Conservation (phyloP, 30 jellyfish, hydroid and myxozoan species). For the Nemopilema nomurai region DNA sequence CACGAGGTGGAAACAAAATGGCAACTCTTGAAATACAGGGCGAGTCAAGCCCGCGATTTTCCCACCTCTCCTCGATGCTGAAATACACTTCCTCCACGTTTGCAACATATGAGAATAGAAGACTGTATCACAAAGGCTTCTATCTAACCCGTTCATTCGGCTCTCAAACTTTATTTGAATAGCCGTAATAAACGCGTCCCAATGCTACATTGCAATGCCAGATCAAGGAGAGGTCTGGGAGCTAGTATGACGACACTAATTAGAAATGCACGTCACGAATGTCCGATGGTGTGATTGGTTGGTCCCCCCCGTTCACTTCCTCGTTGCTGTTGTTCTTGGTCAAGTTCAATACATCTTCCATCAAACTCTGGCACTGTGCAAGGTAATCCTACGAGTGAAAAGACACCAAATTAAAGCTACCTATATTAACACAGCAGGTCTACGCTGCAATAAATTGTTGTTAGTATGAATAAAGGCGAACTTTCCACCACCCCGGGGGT, state of each 20-base stretch:
- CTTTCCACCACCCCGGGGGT: too few species aligned
- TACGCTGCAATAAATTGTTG: background rate
- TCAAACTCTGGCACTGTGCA: slow-evolving; percentile 80
- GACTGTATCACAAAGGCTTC: background rate
- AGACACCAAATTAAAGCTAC: background rate
- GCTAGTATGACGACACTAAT: slow-evolving; percentile 1
- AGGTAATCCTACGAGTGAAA: slow-evolving; percentile 76
- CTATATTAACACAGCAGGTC: background rate
- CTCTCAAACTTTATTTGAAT: background rate
- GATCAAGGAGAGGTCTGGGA: slow-evolving; percentile 19
- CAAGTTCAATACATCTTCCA: slow-evolving; percentile 83
- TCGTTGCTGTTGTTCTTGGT: slow-evolving; percentile 30
- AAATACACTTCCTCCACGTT: background rate
- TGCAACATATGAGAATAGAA: background rate
- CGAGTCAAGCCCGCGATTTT: background rate
- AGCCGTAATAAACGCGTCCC: background rate
- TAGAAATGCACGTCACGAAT: slow-evolving; percentile 87
- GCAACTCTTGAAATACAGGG: too few species aligned
- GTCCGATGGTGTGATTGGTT: slow-evolving; percentile 97
- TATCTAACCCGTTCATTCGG: background rate
- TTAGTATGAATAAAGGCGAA: too few species aligned
- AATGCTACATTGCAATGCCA: background rate
- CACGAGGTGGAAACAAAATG: background rate
- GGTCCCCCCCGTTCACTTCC: slow-evolving; percentile 32
- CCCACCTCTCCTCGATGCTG: background rate